Percentiles rank a stretch among this genome's conserved stretches.
Evolutionary conservation across 2,888 invertebrate species (phyloP).

Genomic region (Cataglyphis albicans): DNA sequence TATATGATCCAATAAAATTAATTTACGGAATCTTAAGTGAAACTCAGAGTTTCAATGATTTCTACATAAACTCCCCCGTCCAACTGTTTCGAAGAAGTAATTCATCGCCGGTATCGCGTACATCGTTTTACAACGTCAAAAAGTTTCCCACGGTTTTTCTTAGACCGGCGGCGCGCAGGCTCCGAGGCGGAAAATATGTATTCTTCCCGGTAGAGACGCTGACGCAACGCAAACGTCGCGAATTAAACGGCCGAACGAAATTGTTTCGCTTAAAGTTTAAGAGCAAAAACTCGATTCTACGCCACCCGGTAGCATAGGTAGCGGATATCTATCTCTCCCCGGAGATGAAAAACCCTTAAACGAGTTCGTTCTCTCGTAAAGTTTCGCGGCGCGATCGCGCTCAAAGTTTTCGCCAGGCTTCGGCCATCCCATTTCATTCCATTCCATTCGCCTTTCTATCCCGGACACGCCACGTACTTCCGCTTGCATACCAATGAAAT

Average conservation of each 20-base stretch:
- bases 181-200: conserved; percentile 50
- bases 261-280: conserved; percentile 36
- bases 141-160: conserved; percentile 43
- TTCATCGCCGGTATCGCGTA: conserved; percentile 15
- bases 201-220: conserved; percentile 45
- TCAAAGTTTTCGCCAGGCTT: conserved; percentile 39
- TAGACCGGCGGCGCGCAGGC: conserved; percentile 30
- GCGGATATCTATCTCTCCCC: conserved; percentile 52
- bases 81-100: not conserved
- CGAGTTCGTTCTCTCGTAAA: conserved; percentile 64
- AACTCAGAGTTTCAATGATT: conserved; percentile 11
- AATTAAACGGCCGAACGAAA: conserved; percentile 54
- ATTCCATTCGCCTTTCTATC: conserved; percentile 32
- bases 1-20: not conserved
- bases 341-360: conserved; percentile 69
- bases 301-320: conserved; percentile 17
- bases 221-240: conserved; percentile 52
- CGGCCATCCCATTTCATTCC: not conserved
- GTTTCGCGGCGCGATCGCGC: conserved; percentile 47
- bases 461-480: conserved; percentile 26
- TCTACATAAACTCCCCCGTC: not conserved
- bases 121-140: conserved; percentile 3
- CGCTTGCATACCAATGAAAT: conserved; percentile 59
- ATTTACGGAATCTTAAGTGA: not conserved
- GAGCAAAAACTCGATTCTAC: conserved; percentile 49